Conservation (phyloP, 2,113 vertebrate genomes). For the Pluvianellus socialis region DNA sequence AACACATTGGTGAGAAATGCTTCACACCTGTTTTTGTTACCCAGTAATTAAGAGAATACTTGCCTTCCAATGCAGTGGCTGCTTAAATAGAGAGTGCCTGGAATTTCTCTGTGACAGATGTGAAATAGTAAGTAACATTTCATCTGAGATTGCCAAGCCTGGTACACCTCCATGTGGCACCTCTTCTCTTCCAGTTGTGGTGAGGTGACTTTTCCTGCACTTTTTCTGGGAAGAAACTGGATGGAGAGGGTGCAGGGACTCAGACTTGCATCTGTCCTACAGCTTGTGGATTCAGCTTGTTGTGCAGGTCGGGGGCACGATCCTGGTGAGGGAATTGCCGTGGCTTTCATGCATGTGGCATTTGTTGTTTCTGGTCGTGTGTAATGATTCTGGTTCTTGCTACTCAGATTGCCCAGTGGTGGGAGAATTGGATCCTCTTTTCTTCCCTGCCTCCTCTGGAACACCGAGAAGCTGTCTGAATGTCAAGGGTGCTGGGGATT, state of each 20-base stretch:
- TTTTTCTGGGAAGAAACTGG: neutral
- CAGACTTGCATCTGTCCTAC: neutral
- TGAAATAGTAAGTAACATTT: neutral
- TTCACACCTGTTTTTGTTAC: neutral
- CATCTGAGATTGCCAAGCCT: neutral
- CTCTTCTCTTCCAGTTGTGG: neutral
- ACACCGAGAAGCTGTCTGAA: neutral
- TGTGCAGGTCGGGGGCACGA: neutral
- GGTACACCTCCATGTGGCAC: neutral
- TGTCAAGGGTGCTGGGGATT: neutral
- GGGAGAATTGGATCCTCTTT: neutral
- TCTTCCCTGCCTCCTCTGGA: neutral
- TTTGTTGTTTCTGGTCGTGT: neutral
- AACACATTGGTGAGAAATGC: neutral
- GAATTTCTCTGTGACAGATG: neutral
- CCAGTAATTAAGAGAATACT: neutral
- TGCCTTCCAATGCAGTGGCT: neutral
- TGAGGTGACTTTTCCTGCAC: neutral
- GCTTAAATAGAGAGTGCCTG: neutral
- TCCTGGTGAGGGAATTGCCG: neutral
- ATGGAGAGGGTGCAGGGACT: neutral
- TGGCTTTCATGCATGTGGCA: neutral
- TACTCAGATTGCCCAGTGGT: neutral
- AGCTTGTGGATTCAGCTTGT: neutral
- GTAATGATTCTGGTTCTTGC: neutral